Conservation (phyloP, 1,140 invertebrate species). For the Drosophila nikananu region DNA sequence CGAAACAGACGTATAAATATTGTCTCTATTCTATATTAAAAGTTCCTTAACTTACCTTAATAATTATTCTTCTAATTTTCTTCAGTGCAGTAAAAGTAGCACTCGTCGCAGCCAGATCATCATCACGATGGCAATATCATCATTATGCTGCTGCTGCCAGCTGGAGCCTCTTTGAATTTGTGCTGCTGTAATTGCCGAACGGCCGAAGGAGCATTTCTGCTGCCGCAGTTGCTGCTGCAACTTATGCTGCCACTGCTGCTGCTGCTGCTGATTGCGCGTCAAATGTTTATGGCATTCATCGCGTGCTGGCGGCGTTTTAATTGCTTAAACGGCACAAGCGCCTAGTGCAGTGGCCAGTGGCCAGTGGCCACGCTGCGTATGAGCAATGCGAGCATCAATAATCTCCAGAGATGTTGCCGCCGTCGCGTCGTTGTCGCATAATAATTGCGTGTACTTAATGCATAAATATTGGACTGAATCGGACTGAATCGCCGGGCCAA, state of each 20-base stretch:
- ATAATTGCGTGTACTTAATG: constrained; percentile 84
- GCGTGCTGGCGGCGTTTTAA: constrained; percentile 80
- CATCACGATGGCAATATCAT: constrained; percentile 46
- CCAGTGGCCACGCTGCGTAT: constrained; percentile 72
- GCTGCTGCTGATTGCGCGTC: constrained; percentile 73
- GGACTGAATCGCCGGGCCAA: constrained; percentile 31
- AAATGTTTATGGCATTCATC: constrained; percentile 83
- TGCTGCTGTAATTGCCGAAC: constrained; percentile 41
- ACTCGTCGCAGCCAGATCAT: constrained; percentile 48
- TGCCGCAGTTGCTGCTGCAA: constrained; percentile 34
- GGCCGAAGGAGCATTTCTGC: constrained; percentile 36
- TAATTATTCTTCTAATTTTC: neutral
- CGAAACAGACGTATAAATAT: too few relatives aligned
- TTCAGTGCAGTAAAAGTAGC: constrained; percentile 57
- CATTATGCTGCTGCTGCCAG: constrained; percentile 43
- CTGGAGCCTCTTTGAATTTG: constrained; percentile 53
- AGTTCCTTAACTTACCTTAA: neutral
- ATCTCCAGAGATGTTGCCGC: constrained; percentile 73
- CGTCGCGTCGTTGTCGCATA: constrained; percentile 65
- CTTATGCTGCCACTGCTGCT: constrained; percentile 23
- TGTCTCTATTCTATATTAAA: too few relatives aligned
- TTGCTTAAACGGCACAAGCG: constrained; percentile 63
- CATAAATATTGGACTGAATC: constrained; percentile 76
- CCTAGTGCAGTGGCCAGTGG: constrained; percentile 25
- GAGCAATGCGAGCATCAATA: constrained; percentile 78